Conservation (phyloP, 1,140 invertebrate genomes). For the Ladona fulva region DNA sequence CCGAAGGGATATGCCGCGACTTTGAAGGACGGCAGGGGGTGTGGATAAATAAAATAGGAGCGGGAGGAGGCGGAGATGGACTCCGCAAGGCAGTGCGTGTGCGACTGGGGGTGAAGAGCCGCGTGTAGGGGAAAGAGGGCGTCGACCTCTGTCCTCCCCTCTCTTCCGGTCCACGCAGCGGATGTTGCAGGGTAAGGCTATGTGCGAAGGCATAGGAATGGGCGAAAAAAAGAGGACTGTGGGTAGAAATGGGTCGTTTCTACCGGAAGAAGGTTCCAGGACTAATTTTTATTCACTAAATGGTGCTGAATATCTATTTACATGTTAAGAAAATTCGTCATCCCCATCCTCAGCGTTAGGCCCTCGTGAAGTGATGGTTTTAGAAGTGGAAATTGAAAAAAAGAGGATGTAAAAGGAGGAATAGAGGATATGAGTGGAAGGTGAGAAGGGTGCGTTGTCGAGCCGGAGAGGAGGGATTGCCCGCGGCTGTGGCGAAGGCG, state of each 20-base stretch:
- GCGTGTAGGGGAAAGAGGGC: too few relatives aligned
- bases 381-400: not conserved
- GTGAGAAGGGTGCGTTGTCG: too few relatives aligned
- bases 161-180: not conserved
- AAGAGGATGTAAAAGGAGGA: not conserved
- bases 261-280: not conserved
- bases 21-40: too few relatives aligned
- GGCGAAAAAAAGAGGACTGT: not conserved
- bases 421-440: not conserved
- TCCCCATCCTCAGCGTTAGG: not conserved
- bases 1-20: too few relatives aligned
- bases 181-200: constrained; percentile 5
- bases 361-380: constrained; percentile 1
- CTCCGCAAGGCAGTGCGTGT: not conserved
- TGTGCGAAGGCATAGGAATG: not conserved
- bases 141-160: not conserved
- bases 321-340: constrained; percentile 2
- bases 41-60: too few relatives aligned
- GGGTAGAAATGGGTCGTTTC: constrained; percentile 4
- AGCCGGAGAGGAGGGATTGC: too few relatives aligned
- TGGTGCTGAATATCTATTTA: constrained; percentile 10
- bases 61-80: not conserved
- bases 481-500: too few relatives aligned
- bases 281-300: constrained; percentile 11
- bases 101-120: too few relatives aligned